Evolutionary conservation across 2,797 vertebrate species (phyloP).

Genomic region (Salmo trutta): DNA sequence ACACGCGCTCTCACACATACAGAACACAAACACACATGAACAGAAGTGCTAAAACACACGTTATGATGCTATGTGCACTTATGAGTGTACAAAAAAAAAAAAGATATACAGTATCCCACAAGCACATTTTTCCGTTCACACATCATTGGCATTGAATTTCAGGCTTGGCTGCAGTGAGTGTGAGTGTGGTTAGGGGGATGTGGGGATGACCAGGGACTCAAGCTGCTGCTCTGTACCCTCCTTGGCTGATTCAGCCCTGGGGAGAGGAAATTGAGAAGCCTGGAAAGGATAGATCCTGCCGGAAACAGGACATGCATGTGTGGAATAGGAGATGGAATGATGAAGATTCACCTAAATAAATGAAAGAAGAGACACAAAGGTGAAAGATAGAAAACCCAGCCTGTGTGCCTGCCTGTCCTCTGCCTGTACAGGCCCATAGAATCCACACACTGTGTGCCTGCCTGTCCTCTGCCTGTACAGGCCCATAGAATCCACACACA

Average conservation of each 20-base stretch:
- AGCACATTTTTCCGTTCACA: neutral
- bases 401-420: constrained; percentile 23
- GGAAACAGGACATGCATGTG: constrained; percentile 8
- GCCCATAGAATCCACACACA: constrained; percentile 4
- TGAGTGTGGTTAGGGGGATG: neutral
- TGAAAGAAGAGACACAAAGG: neutral
- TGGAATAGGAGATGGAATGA: constrained; percentile 17
- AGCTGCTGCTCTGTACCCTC: neutral
- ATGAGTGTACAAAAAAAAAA: neutral
- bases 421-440: constrained; percentile 8
- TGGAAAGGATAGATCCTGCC: constrained; percentile 16
- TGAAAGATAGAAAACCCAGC: neutral
- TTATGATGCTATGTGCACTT: neutral
- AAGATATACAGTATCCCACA: neutral
- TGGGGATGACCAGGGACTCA: neutral
- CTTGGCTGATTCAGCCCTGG: constrained; percentile 5
- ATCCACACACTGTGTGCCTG: constrained; percentile 22
- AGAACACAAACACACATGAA: too few relatives aligned
- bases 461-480: constrained; percentile 15
- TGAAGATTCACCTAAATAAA: neutral
- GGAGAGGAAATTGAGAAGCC: constrained; percentile 39
- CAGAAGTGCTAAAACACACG: neutral
- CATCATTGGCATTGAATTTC: neutral
- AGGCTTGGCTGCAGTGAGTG: neutral
- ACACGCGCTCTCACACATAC: constrained; percentile 1